Percentiles rank a stretch among this genome's conserved stretches.
Evolutionary conservation across 2,797 vertebrate genomes (phyloP).

Genomic region (Oreochromis mossambicus): DNA sequence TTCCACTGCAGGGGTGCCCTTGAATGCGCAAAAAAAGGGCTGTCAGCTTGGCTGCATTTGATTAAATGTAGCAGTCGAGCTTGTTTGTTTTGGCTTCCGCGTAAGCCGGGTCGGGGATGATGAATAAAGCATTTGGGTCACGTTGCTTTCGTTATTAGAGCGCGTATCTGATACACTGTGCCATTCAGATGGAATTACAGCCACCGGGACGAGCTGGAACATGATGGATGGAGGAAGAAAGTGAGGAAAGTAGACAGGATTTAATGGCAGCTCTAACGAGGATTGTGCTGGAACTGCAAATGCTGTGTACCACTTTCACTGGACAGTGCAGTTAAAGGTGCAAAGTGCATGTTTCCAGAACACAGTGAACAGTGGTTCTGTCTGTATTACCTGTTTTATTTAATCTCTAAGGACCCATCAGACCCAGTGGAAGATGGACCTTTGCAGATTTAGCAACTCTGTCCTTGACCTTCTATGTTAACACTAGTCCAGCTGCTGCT

Average conservation of each 20-base stretch:
- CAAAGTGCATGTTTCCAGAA: background rate
- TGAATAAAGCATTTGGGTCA: constrained; percentile 62
- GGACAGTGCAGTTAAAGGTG: background rate
- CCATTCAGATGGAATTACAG: constrained; percentile 29
- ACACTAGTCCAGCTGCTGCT: background rate
- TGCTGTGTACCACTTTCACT: background rate
- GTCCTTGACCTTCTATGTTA: background rate
- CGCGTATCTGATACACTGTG: constrained; percentile 37
- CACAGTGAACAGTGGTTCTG: background rate
- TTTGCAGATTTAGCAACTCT: background rate
- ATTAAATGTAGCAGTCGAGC: constrained; percentile 53
- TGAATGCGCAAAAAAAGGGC: constrained; percentile 16
- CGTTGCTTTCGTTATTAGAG: constrained; percentile 26
- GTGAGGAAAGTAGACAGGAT: background rate
- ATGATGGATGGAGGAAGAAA: background rate
- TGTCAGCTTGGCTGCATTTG: constrained; percentile 26
- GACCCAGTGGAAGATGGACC: background rate
- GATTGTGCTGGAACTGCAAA: background rate
- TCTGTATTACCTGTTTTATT: background rate
- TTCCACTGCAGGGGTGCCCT: constrained; percentile 49
- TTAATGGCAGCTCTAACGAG: background rate
- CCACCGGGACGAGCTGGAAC: background rate
- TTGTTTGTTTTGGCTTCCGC: constrained; percentile 55
- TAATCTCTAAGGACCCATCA: background rate
- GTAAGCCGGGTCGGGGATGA: constrained; percentile 20